Percentiles rank a stretch among this genome's conserved stretches.
These are phyloP conservation scores for Penaeus chinensis DNA, from an alignment of 1,140 invertebrate genomes.

Conservation along the genomic window DNA sequence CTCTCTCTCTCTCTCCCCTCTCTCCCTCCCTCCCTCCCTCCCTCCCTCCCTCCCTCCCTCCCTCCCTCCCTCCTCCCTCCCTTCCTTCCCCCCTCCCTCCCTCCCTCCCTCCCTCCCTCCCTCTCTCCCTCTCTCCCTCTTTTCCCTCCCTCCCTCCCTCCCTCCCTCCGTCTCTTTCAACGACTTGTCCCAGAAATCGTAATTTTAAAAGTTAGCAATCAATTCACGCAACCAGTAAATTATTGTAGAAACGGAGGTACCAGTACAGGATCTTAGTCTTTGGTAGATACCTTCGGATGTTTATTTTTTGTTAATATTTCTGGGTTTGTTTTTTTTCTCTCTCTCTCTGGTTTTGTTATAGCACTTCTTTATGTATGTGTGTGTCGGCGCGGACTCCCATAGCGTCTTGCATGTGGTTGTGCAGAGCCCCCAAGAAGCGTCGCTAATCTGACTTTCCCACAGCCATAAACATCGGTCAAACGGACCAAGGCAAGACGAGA, in stretches of 20 bases:
- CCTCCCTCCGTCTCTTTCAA: neutral
- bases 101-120: neutral
- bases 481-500: neutral
- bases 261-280: no score
- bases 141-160: neutral
- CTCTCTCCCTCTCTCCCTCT: no score
- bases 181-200: neutral
- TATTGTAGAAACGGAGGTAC: no score
- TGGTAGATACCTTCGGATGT: no score
- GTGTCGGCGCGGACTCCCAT: no score
- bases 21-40: neutral
- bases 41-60: neutral
- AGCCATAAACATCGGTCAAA: neutral
- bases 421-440: no score
- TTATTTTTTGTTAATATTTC: no score
- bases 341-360: neutral
- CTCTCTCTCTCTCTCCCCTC: neutral
- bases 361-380: no score
- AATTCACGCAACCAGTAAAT: no score
- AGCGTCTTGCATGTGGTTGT: no score
- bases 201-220: no score
- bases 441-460: neutral
- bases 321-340: no score
- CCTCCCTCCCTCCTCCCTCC: neutral
- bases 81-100: neutral